Evolutionary conservation across 64 coral and sea anemone genomes (phyloP).

Genomic region (Anthopleura sola): DNA sequence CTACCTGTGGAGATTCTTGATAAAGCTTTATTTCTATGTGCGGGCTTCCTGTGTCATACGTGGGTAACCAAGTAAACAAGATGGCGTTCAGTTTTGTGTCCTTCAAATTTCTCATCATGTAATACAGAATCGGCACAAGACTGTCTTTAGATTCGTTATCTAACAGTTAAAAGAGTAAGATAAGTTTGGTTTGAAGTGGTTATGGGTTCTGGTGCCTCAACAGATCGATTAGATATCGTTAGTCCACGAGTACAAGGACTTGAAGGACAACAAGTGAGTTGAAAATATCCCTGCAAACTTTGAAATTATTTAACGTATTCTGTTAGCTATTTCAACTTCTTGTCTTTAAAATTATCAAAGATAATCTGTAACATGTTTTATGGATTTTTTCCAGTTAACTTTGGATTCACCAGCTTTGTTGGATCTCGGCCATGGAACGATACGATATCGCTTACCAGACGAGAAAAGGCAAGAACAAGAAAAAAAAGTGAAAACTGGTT

Average conservation of each 20-base stretch:
- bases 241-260: constrained; percentile 5
- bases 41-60: constrained; percentile 9
- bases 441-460: constrained; percentile 87
- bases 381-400: constrained; percentile 18
- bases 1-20: no score
- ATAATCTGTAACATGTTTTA: neutral
- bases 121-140: neutral
- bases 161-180: neutral
- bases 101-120: neutral
- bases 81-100: neutral
- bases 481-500: constrained; percentile 86
- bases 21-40: neutral
- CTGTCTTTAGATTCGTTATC: neutral
- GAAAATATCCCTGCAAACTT: neutral
- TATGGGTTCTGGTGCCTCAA: neutral
- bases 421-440: constrained; percentile 89
- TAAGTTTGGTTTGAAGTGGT: neutral
- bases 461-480: constrained; percentile 43
- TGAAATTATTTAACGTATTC: neutral
- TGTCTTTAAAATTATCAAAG: neutral
- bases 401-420: constrained; percentile 90
- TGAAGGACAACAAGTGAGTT: neutral
- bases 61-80: constrained; percentile 16
- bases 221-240: neutral
- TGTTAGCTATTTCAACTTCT: neutral